Conservation (phyloP, 2,888 invertebrate genomes). For the Drosophila borealis region DNA sequence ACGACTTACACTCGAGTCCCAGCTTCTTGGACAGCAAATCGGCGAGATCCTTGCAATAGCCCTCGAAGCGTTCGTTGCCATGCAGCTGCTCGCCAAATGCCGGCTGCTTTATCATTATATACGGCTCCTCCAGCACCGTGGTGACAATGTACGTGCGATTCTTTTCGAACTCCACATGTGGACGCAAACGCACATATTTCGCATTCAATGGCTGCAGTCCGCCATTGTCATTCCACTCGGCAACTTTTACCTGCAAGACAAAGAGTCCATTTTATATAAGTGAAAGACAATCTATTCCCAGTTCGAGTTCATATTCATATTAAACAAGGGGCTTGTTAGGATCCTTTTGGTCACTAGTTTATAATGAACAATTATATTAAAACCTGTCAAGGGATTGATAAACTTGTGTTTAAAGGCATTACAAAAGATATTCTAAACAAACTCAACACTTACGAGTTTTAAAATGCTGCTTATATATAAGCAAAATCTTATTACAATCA, state of each 20-base stretch:
- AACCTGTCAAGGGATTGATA: no score
- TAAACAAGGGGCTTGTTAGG: neutral
- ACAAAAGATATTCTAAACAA: no score
- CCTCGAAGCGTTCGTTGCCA: conserved; percentile 93
- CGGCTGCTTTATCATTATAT: conserved; percentile 91
- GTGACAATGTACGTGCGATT: conserved; percentile 95
- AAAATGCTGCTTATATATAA: no score
- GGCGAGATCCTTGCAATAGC: conserved; percentile 96
- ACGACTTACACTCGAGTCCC: conserved; percentile 92
- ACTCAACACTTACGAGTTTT: no score
- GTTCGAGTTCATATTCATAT: conserved; percentile 7
- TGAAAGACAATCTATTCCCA: neutral
- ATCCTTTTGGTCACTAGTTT: no score
- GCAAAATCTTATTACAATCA: no score
- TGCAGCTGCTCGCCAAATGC: conserved; percentile 88
- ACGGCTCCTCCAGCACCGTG: conserved; percentile 94
- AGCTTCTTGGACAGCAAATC: conserved; percentile 92
- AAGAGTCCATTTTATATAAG: conserved; percentile 4
- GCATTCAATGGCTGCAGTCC: conserved; percentile 91
- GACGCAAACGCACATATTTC: conserved; percentile 90
- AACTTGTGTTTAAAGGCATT: no score
- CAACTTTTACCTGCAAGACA: conserved; percentile 90
- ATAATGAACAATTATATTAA: no score
- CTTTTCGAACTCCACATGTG: conserved; percentile 90
- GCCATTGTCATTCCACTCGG: conserved; percentile 93